Conservation (phyloP, 2,113 vertebrate genomes). For the Pteruthius melanotis region DNA sequence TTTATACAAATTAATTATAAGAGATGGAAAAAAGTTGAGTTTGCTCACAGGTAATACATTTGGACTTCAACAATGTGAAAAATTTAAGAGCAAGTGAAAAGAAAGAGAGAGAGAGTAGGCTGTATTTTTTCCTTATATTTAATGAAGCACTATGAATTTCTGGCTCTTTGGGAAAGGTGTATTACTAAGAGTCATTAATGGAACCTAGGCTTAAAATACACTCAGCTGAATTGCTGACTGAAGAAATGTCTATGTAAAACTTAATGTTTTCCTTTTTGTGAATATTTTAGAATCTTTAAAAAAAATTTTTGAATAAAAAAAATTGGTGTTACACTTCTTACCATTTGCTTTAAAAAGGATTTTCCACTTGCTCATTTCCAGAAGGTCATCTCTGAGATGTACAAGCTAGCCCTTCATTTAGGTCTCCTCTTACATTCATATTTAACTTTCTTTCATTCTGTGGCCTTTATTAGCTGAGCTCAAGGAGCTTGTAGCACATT, state of each 20-base stretch:
- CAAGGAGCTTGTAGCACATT: slow-evolving; percentile 83
- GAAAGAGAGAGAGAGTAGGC: background rate
- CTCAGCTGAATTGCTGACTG: slow-evolving; percentile 34
- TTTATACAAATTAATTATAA: slow-evolving; percentile 49
- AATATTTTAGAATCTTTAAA: slow-evolving; percentile 59
- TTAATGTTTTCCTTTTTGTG: slow-evolving; percentile 57
- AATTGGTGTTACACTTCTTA: slow-evolving; percentile 20
- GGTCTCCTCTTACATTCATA: slow-evolving; percentile 82
- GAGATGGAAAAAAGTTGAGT: slow-evolving; percentile 1
- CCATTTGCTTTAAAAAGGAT: slow-evolving; percentile 66
- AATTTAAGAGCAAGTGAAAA: slow-evolving; percentile 33
- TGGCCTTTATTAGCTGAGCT: slow-evolving; percentile 87
- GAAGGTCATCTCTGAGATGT: slow-evolving; percentile 75
- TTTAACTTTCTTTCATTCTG: slow-evolving; percentile 80
- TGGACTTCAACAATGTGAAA: slow-evolving; percentile 40
- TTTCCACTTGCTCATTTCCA: slow-evolving; percentile 55
- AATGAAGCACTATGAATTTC: slow-evolving; percentile 54
- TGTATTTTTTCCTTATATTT: slow-evolving; percentile 33
- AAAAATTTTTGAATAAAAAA: slow-evolving; percentile 28
- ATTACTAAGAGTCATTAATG: slow-evolving; percentile 59
- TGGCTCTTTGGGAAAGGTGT: slow-evolving; percentile 54
- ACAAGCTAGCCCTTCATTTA: slow-evolving; percentile 75
- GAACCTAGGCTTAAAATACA: slow-evolving; percentile 51
- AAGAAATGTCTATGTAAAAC: slow-evolving; percentile 42
- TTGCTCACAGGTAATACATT: slow-evolving; percentile 24